Base-by-base conservation (phyloP, 2,113 vertebrate genomes). In the Osmerus mordax region DNA sequence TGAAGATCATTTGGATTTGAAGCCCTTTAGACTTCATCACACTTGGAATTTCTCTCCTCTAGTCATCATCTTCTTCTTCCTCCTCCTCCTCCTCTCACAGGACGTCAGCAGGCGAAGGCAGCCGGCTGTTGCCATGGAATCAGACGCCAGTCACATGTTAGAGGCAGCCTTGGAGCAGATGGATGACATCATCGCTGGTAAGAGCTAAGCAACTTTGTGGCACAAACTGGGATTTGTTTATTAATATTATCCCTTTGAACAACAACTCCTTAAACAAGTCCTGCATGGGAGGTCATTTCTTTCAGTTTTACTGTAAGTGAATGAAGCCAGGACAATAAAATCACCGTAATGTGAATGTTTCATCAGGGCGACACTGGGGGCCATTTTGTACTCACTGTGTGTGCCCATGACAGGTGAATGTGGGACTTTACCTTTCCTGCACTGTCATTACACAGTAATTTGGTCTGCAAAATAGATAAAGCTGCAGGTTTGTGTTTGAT, bases 141-240 rank as follows among this genome's bases (percentile, higher is more conserved):
- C 95, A 9, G 94, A 98, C 12, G 96, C 96, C n/a, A 98, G 96
- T 88, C 96, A 98, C 21, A 94, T 93, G 88, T 89, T 99, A 67
- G 96, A 98, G 89, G 96, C 95, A 2, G 97, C 97, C 65, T 87
- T 99, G 87, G 96, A 97, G 86, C 97, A 98, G 86, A 99, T 99
- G 96, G 97, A 99, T 56, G 97, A 95, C 81, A 97, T 98, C 78
- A 96, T 99, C 32, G 96, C 97, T 93, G 96, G 97, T 98, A 89
- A 65, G 72, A 55, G 14, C 4, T 21, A 71, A 14, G 2, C 8
- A 19, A 58, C 41, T 9, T 47, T 12, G 8, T 47, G 2, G 41
- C 41, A 47, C 41, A 47, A 47, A 47, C 9, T 47, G 41, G 9
- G 41, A 36, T 36, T 6, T 6, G 7, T 47, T 47, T 47, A 12